Percentiles rank a stretch among this genome's conserved stretches.
Conservation (phyloP, 2,888 invertebrate species). For the Agapostemon virescens region DNA sequence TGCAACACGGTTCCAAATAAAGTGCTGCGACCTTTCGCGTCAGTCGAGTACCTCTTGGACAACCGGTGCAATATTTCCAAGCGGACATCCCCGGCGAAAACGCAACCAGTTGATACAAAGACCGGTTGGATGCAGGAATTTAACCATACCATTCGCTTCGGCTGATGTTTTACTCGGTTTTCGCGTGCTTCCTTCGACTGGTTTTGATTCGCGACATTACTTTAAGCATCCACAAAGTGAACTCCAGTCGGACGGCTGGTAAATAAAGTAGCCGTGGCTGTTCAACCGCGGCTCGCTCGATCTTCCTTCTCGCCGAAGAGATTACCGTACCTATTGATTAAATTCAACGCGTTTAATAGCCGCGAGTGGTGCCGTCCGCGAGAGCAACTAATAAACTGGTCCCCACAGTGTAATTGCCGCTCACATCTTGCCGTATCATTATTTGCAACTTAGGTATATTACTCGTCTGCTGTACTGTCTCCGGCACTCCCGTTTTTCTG, state of each 20-base stretch:
- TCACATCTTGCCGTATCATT: constrained; percentile 1
- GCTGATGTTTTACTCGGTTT: background rate
- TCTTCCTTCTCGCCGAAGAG: background rate
- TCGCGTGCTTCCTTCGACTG: background rate
- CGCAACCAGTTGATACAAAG: constrained; percentile 1
- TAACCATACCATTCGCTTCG: background rate
- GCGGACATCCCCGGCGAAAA: background rate
- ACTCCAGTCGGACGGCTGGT: background rate
- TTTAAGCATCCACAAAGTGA: constrained; percentile 4
- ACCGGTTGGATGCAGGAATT: constrained; percentile 4
- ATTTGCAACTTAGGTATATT: background rate
- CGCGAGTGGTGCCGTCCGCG: constrained; percentile 10
- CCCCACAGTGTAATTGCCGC: background rate
- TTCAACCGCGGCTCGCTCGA: background rate
- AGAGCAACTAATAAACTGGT: background rate
- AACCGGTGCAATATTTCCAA: background rate
- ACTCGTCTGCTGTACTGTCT: background rate
- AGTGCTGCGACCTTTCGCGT: too few species aligned
- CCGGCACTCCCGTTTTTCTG: background rate
- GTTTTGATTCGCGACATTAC: background rate
- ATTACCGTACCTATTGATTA: constrained; percentile 8
- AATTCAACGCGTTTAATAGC: constrained; percentile 33
- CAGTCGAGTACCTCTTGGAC: too few species aligned
- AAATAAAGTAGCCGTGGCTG: background rate
- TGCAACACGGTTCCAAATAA: background rate